Base-by-base conservation (phyloP, 2,888 invertebrate genomes). In the Ochropleura plecta region DNA sequence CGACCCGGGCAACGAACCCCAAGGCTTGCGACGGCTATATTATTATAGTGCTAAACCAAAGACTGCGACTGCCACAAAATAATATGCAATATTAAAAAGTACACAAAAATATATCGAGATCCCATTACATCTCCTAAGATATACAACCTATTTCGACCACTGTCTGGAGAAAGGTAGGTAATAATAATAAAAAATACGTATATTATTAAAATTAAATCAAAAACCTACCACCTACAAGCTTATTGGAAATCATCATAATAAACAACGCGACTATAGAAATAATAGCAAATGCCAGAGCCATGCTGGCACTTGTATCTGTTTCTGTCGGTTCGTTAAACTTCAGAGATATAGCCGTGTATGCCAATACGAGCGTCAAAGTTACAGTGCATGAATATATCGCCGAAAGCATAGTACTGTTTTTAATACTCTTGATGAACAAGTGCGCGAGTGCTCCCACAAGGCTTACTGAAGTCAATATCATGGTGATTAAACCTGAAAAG, bases 401-500 rank as follows among this genome's bases (percentile, higher is more conserved):
- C 78, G 86, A 92, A 9, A 86, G 20, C n/a, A 74, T 42, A 16
- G 0, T 65, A n/a, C 5, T 62, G 40, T 65, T 46, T 5, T 81
- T 67, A 4, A 85, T 44, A 40, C 76, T 79, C 7, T 87, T 78
- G 48, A 86, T 88, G 14, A 89, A 18, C 3, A 93, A 86, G 63
- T 91, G 90, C 42, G 89, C 16, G 0, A 92, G 16, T 44, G 93
- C 95, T 60, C 92, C 93, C 42, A 93, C 44, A 3, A 94, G 87
- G 81, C 90, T 94, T 0, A 92, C 42, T 5, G 89, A 12, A 4
- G 94, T 92, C 5, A 93, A 79, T 9, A 93, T 8, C 87, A 94
- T 80, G 9, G 94, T 93, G 16, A 92, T 55, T 20, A 94, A 76
- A 72, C 95, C 95, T 95, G 91, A 73, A 94, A n/a, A n/a, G n/a